These are phyloP conservation scores for Lysandra coridon DNA, from an alignment of 2,888 invertebrate species.

Conservation along the genomic window DNA sequence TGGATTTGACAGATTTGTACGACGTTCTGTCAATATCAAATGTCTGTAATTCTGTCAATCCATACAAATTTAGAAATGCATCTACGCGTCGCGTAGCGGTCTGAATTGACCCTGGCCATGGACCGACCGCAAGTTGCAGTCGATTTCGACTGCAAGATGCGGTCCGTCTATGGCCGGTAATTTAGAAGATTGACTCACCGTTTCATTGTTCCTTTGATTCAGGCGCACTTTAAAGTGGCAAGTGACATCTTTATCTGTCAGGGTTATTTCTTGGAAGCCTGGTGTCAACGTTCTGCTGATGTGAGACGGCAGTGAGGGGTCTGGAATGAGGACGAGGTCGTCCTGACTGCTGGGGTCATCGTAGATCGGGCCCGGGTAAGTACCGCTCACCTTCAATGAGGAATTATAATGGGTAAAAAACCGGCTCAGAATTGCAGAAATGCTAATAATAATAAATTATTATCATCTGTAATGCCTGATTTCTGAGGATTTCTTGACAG, in stretches of 20 bases:
- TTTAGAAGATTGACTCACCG: constrained; percentile 47
- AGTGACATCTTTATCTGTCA: constrained; percentile 61
- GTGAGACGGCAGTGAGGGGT: constrained; percentile 62
- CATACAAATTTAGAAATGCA: too few relatives aligned
- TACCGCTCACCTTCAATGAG: constrained; percentile 50
- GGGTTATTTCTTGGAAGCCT: constrained; percentile 62
- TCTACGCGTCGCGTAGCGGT: too few relatives aligned
- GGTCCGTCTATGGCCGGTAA: too few relatives aligned
- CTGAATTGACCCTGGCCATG: too few relatives aligned
- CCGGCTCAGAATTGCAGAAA: background rate
- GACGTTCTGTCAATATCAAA: too few relatives aligned
- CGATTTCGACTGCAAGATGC: too few relatives aligned
- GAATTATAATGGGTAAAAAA: background rate
- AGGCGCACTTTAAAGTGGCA: constrained; percentile 63
- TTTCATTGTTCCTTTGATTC: constrained; percentile 47
- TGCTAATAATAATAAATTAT: too few relatives aligned
- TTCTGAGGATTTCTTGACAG: too few relatives aligned
- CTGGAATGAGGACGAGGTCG: constrained; percentile 60
- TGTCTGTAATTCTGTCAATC: too few relatives aligned
- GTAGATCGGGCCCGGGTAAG: constrained; percentile 61
- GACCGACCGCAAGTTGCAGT: too few relatives aligned
- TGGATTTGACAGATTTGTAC: too few relatives aligned
- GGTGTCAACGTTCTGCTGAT: constrained; percentile 53
- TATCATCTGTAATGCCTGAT: too few relatives aligned
- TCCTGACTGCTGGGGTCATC: constrained; percentile 64